Conservation (phyloP, 2,888 invertebrate genomes). For the Gnatocerus cornutus region DNA sequence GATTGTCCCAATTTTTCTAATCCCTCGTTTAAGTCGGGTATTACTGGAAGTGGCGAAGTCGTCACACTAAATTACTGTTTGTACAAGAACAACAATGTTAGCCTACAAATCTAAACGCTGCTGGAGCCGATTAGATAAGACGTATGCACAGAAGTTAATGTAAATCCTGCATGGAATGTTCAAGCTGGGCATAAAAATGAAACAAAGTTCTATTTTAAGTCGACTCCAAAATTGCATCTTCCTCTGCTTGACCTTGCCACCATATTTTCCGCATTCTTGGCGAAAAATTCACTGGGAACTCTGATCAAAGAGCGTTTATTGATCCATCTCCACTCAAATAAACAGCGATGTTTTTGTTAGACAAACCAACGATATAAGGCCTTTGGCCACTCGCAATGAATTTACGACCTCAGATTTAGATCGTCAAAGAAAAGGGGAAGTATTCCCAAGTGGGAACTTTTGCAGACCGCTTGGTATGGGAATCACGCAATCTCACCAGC, state of each 20-base stretch:
- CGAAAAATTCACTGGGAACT: background rate
- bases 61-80: background rate
- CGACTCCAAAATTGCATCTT: too few relatives aligned
- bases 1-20: slow-evolving; percentile 8
- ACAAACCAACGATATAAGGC: background rate
- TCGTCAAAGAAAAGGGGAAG: background rate
- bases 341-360: background rate
- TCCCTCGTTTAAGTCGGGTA: slow-evolving; percentile 8
- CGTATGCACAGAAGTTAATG: background rate
- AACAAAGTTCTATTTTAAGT: too few relatives aligned
- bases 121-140: background rate
- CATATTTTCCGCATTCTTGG: background rate
- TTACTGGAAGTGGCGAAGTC: slow-evolving; percentile 12
- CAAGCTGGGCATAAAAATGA: background rate
- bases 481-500: slow-evolving; percentile 4
- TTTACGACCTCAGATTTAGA: slow-evolving; percentile 9
- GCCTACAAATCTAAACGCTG: slow-evolving; percentile 1
- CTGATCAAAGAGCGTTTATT: slow-evolving; percentile 13
- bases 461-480: slow-evolving; percentile 5
- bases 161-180: too few relatives aligned
- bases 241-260: background rate
- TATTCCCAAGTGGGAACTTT: slow-evolving; percentile 11
- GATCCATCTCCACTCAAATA: slow-evolving; percentile 7
- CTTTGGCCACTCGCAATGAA: background rate
- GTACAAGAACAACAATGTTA: too few relatives aligned